Base-by-base conservation (phyloP, 2,113 vertebrate species). In the Spilogale gracilis region DNA sequence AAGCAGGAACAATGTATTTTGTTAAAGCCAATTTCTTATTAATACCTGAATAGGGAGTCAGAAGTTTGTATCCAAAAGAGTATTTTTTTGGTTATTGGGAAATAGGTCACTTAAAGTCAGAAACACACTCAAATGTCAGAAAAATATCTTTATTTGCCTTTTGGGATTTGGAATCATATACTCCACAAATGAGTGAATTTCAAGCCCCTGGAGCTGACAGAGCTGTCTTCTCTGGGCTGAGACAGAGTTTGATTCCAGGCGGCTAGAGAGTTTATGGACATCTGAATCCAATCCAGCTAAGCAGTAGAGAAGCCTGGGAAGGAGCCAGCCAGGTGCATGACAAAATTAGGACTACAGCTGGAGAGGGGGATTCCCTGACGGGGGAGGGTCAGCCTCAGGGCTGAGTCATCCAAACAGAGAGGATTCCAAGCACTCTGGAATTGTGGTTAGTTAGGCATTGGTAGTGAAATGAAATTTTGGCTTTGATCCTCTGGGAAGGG, bases 81-180 rank as follows among this genome's bases (percentile, higher is more conserved):
- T 74, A 91, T 27, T 81, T 79, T 79, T 87, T 94, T 76, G 58
- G 7, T 63, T 76, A 81, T 60, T 96, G 71, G 48, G 60, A 96
- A 97, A 91, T 60, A 32, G 45, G 48, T 76, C 85, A 71, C 23
- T 93, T 48, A 82, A 32, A 50, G 30, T 95, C 65, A 88, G 43
- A 94, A 92, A 83, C 17, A 92, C 21, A 74, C 21, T 65, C 63
- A 54, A 54, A 14, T 78, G 48, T 84, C 91, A 86, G 78, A 71
- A 90, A 80, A 96, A 56, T 54, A 63, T 30, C 80, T 85, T 17
- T 81, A 11, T 71, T 92, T 92, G 80, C 11, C 32, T 69, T 84
- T 85, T 81, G 50, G 73, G 52, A 11, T 94, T 91, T 93, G 63
- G 32, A 73, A 71, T 96, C 91, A 52, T 30, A 12, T 67, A 67